These are phyloP conservation scores for Drosophila neotestacea DNA, from an alignment of 2,888 invertebrate species.

Conservation along the genomic window DNA sequence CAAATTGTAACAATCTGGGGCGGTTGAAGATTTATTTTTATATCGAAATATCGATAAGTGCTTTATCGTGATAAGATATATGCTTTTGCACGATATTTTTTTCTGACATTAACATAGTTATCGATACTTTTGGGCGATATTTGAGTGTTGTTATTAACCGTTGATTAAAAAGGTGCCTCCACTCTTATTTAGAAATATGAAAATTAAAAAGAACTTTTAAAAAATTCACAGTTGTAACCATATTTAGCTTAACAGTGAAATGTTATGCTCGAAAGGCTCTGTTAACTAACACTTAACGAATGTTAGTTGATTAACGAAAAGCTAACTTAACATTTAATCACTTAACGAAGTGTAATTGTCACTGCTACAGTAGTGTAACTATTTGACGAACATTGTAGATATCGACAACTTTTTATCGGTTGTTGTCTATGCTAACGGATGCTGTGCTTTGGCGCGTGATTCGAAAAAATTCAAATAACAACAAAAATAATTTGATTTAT, in stretches of 20 bases:
- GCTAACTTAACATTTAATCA: conserved; percentile 33
- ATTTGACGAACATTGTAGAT: background rate
- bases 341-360: conserved; percentile 23
- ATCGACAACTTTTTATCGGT: conserved; percentile 17
- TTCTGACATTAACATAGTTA: too few relatives aligned
- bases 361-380: background rate
- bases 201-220: too few relatives aligned
- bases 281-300: conserved; percentile 1
- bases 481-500: too few relatives aligned
- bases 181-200: too few relatives aligned
- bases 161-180: too few relatives aligned
- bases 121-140: too few relatives aligned
- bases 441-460: conserved; percentile 8
- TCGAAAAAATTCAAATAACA: background rate
- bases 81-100: too few relatives aligned
- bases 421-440: conserved; percentile 29
- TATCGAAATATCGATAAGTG: too few relatives aligned
- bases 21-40: too few relatives aligned
- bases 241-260: conserved; percentile 27
- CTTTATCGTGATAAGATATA: too few relatives aligned
- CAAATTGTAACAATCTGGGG: conserved; percentile 14
- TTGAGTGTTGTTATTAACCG: too few relatives aligned
- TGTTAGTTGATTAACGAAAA: conserved; percentile 16
- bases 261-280: conserved; percentile 33
- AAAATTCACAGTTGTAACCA: conserved; percentile 2